Conservation (phyloP, 2,113 vertebrate species). For the Oxyura jamaicensis region DNA sequence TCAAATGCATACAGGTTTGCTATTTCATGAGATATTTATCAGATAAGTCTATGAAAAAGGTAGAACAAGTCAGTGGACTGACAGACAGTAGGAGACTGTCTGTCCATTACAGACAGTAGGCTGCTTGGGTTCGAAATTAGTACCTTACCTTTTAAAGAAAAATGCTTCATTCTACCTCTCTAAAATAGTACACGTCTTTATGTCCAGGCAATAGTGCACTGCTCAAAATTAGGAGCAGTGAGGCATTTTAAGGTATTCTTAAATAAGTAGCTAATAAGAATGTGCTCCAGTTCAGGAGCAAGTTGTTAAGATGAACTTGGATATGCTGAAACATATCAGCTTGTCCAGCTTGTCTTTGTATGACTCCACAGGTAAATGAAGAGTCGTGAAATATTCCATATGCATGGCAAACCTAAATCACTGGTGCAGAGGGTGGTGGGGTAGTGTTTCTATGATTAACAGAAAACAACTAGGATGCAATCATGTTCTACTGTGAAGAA, state of each 20-base stretch:
- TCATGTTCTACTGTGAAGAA: not conserved
- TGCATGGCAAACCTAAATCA: not conserved
- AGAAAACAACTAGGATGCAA: not conserved
- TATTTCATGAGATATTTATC: not conserved
- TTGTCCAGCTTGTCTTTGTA: not conserved
- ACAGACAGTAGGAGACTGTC: not conserved
- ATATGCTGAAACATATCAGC: not conserved
- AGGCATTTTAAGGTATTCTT: not conserved
- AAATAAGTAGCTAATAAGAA: not conserved
- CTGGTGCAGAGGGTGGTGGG: not conserved
- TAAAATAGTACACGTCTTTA: not conserved
- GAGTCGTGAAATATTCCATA: not conserved
- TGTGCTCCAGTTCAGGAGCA: not conserved
- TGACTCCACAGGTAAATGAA: not conserved
- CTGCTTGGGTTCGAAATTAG: not conserved
- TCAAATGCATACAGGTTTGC: not conserved
- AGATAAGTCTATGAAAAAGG: not conserved
- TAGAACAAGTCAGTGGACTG: not conserved
- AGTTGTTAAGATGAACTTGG: not conserved
- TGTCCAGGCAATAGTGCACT: not conserved
- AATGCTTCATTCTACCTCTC: not conserved
- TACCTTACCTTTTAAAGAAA: not conserved
- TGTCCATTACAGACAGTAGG: not conserved
- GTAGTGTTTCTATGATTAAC: not conserved
- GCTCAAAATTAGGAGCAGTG: not conserved